Conservation (phyloP, 1,140 invertebrate species). For the Cheumatopsyche charites region DNA sequence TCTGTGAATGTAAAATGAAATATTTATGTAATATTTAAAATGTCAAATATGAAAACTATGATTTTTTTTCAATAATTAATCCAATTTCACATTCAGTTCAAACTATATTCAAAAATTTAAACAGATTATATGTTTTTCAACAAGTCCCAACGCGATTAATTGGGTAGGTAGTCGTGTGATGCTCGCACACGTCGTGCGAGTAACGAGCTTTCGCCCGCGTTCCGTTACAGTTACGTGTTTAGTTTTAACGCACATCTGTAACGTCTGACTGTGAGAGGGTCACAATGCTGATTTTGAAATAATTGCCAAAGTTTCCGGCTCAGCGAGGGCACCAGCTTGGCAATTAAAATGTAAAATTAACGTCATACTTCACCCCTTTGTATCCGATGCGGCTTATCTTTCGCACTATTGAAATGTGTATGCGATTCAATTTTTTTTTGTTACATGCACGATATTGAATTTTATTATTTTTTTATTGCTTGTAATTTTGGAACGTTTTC, state of each 20-base stretch:
- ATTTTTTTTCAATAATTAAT: too few relatives aligned
- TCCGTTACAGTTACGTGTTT: slow-evolving; percentile 19
- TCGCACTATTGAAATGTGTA: background rate
- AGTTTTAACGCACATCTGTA: slow-evolving; percentile 35
- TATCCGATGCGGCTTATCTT: background rate
- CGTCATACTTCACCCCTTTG: slow-evolving; percentile 24
- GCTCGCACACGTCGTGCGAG: background rate
- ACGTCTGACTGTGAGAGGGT: slow-evolving; percentile 8
- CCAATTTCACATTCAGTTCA: too few relatives aligned
- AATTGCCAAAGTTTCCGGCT: slow-evolving; percentile 43
- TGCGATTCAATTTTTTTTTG: too few relatives aligned
- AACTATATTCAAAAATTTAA: too few relatives aligned
- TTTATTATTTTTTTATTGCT: background rate
- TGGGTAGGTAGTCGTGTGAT: background rate
- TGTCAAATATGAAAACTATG: too few relatives aligned
- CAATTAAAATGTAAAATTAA: slow-evolving; percentile 42
- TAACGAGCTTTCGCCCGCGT: too few relatives aligned
- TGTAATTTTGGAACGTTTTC: background rate
- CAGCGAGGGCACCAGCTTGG: slow-evolving; percentile 37
- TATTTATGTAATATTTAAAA: too few relatives aligned
- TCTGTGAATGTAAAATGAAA: too few relatives aligned
- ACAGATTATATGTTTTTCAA: background rate
- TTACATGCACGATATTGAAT: too few relatives aligned
- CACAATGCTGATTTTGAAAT: slow-evolving; percentile 43
- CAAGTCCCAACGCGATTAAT: slow-evolving; percentile 18